Base-by-base conservation (phyloP, 2,113 vertebrate species). In the Martes martes region DNA sequence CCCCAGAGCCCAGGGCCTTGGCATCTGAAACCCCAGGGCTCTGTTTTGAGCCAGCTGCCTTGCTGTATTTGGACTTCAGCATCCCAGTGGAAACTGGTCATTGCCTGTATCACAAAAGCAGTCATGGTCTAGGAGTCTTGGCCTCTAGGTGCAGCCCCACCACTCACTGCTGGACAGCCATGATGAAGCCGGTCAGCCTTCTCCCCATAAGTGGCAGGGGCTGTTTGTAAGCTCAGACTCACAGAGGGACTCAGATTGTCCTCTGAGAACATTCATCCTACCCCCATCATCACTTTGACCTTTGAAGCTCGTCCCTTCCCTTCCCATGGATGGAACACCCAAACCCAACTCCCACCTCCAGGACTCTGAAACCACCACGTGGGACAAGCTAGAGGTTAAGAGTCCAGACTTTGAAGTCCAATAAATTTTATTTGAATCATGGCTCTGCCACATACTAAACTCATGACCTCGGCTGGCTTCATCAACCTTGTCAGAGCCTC, bases 111-210 rank as follows among this genome's bases (percentile, higher is more conserved):
- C 7, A 21, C 16, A 52, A 33, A 71, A 47, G 52, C 19, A 4
- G 21, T 42, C 69, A 19, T 2, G 7, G 57, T 5, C 15, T 31
- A 33, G 80, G 26, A 52, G 33, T 52, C 16, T 73, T 28, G 11
- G 55, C 28, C 28, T 33, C 4, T 0, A 7, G 11, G 63, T 16
- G 28, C 47, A 61, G 45, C 13, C 45, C 65, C 1, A 0, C 1
- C 2, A 18, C 57, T 26, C 23, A 16, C 4, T 11, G 0, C 19
- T 5, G 33, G 5, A 28, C 1, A 26, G 39, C 24, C 47, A 1
- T 8, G 2, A n/a, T 5, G 31, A 42, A 52, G 23, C 2, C 2
- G 0, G 6, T 18, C 52, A 11, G 19, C 16, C 83, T 57, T 84
- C 21, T 36, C 23, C 42, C 23, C 26, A 1, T 5, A 31, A 8